Conservation (phyloP, 92 coral and sea anemone species). For the Phymanthus crucifer region DNA sequence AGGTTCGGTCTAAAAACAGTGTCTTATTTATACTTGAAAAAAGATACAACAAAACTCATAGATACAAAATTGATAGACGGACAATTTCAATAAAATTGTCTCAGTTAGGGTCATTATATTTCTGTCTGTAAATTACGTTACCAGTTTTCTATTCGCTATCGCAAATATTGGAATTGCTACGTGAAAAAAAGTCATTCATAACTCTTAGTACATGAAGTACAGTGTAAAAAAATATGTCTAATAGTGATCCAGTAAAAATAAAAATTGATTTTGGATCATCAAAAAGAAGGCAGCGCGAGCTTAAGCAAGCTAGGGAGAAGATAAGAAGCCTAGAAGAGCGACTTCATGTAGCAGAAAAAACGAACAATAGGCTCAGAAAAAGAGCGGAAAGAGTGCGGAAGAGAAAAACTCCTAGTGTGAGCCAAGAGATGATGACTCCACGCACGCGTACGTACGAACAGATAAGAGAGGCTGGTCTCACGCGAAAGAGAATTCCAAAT, state of each 20-base stretch:
- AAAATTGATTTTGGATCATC: neutral
- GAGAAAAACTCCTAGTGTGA: neutral
- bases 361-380: neutral
- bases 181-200: too few relatives aligned
- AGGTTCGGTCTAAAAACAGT: too few relatives aligned
- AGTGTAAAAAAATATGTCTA: neutral
- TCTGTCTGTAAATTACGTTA: too few relatives aligned
- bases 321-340: neutral
- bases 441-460: slow-evolving; percentile 19
- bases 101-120: too few relatives aligned
- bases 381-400: neutral
- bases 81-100: too few relatives aligned
- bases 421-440: slow-evolving; percentile 30
- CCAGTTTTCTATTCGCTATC: too few relatives aligned
- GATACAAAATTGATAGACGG: too few relatives aligned
- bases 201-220: too few relatives aligned
- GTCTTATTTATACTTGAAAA: too few relatives aligned
- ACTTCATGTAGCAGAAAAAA: neutral
- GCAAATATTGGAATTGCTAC: too few relatives aligned
- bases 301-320: neutral
- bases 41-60: too few relatives aligned
- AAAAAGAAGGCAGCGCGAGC: neutral
- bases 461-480: slow-evolving; percentile 32
- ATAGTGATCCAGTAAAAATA: neutral
- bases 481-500: neutral